A percentile compares a stretch with the other conserved stretches of the same genome.
Evolutionary conservation across 2,888 invertebrate genomes (phyloP).

Genomic region (Carterocephalus palaemon): DNA sequence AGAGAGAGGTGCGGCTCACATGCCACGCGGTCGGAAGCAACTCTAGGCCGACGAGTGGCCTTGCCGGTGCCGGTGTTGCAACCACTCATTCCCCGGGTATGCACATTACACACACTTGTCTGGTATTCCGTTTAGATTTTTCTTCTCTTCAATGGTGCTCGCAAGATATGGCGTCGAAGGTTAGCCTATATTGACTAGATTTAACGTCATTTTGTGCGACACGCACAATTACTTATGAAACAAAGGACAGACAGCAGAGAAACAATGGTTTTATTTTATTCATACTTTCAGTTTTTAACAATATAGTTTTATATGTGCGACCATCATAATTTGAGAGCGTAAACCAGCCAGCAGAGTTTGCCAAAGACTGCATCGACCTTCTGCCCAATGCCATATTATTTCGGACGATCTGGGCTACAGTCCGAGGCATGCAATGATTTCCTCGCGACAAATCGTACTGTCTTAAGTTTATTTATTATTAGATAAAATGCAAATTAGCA

Average conservation of each 20-base stretch:
- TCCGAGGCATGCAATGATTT: conserved; percentile 33
- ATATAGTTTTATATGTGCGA: conserved; percentile 7
- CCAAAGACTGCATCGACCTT: conserved; percentile 79
- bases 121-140: conserved; percentile 35
- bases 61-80: conserved; percentile 51
- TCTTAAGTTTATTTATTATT: conserved; percentile 20
- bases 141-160: too few relatives aligned
- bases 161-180: too few relatives aligned
- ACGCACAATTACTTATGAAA: too few relatives aligned
- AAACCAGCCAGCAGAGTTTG: conserved; percentile 64
- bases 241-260: too few relatives aligned
- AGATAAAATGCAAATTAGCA: too few relatives aligned
- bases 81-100: conserved; percentile 29
- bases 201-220: too few relatives aligned
- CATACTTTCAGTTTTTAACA: background rate
- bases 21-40: conserved; percentile 41
- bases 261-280: too few relatives aligned
- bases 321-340: conserved; percentile 37
- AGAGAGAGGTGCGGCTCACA: conserved; percentile 17
- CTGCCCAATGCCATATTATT: conserved; percentile 69
- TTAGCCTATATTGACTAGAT: too few relatives aligned
- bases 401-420: conserved; percentile 49
- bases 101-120: conserved; percentile 32
- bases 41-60: conserved; percentile 69
- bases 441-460: conserved; percentile 15